These are phyloP conservation scores for Heliconius hermathena DNA, from an alignment of 1,140 invertebrate genomes.

Conservation along the genomic window DNA sequence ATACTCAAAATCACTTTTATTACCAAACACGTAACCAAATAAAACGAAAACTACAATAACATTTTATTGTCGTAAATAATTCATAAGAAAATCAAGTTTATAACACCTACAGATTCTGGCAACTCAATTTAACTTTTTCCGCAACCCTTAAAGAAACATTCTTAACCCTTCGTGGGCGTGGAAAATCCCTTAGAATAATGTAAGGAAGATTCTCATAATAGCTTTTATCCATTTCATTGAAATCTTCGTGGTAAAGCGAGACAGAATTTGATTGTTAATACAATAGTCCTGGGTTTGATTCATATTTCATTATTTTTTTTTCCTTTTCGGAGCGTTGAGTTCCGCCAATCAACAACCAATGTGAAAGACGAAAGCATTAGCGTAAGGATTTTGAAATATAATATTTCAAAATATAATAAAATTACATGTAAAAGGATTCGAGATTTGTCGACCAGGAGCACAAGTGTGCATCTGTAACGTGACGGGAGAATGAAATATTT, in stretches of 20 bases:
- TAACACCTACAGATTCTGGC: slow-evolving; percentile 18
- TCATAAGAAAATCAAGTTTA: neutral
- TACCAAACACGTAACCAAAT: neutral
- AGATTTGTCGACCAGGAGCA: too few species aligned
- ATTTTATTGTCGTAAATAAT: neutral
- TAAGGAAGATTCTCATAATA: neutral
- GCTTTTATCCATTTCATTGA: neutral
- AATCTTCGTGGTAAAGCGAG: neutral
- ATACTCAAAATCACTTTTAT: too few species aligned
- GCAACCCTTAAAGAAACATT: slow-evolving; percentile 19
- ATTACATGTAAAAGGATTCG: too few species aligned
- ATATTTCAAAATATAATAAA: too few species aligned
- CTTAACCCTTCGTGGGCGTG: slow-evolving; percentile 14
- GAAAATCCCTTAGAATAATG: slow-evolving; percentile 8
- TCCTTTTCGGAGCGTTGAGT: too few species aligned
- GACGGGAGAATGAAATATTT: too few species aligned
- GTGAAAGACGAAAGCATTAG: too few species aligned
- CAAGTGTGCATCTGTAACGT: too few species aligned
- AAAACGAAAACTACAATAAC: neutral
- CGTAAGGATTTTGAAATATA: too few species aligned
- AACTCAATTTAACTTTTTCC: slow-evolving; percentile 32
- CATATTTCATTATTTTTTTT: too few species aligned
- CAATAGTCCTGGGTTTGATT: neutral
- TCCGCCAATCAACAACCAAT: too few species aligned
- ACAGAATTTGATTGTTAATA: neutral